Percentiles rank a stretch among this genome's conserved stretches.
These are phyloP conservation scores for Apus apus DNA, from an alignment of 2,113 vertebrate genomes.

Conservation along the genomic window DNA sequence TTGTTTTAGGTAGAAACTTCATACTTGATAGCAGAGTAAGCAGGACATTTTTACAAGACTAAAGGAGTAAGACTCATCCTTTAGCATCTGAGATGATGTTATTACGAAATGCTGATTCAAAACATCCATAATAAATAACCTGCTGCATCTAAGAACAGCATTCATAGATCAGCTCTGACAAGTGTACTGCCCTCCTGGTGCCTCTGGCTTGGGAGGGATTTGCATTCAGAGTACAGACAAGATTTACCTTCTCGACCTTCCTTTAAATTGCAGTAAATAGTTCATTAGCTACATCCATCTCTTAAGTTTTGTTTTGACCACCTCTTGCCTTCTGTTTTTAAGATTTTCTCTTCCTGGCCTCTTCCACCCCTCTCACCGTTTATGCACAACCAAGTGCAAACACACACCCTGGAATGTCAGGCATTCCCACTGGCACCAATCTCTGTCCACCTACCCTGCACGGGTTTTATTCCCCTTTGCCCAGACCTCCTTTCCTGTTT, in stretches of 20 bases:
- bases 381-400: not conserved
- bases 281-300: not conserved
- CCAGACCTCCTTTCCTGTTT: not conserved
- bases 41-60: not conserved
- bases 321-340: not conserved
- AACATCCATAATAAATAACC: slow-evolving; percentile 46
- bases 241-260: not conserved
- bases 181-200: not conserved
- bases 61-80: not conserved
- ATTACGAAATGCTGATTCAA: slow-evolving; percentile 14
- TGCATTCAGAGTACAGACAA: not conserved
- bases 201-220: not conserved
- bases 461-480: not conserved
- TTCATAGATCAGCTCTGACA: slow-evolving; percentile 35
- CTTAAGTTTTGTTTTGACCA: not conserved
- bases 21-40: not conserved
- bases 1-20: not conserved
- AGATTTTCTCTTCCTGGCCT: not conserved
- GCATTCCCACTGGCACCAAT: not conserved
- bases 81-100: not conserved
- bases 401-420: not conserved
- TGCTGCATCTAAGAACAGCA: slow-evolving; percentile 1
- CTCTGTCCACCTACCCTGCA: fast-evolving
- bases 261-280: not conserved
- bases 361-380: fast-evolving